Evolutionary conservation across 2,888 invertebrate genomes (phyloP).

Genomic region (Phortica okadai): DNA sequence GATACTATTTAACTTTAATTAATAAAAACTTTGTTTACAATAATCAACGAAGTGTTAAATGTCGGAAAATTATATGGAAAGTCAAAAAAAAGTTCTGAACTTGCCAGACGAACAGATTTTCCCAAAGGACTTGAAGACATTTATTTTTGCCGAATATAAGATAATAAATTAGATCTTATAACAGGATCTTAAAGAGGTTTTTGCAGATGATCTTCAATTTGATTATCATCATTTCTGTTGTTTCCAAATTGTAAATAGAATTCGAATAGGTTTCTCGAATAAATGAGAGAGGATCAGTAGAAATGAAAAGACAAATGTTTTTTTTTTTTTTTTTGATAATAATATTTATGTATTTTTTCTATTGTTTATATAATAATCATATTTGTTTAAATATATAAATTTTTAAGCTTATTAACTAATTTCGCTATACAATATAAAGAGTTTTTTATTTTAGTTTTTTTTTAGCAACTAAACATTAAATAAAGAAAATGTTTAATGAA

Average conservation of each 20-base stretch:
- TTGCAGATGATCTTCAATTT: no score
- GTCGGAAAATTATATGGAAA: no score
- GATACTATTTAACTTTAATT: no score
- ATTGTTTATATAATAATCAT: conserved; percentile 40
- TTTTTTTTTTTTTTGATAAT: background rate
- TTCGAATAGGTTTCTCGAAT: no score
- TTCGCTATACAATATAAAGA: conserved; percentile 36
- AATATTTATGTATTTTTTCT: conserved; percentile 41
- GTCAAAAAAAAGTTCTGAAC: background rate
- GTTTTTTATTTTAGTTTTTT: conserved; percentile 28
- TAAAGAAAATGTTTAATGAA: conserved; percentile 34
- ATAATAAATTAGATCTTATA: no score
- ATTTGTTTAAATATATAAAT: conserved; percentile 41
- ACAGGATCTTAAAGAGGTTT: no score
- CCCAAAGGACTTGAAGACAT: no score
- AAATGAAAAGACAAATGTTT: background rate
- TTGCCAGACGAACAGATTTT: background rate
- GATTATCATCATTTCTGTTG: no score
- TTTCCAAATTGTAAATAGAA: no score
- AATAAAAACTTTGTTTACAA: no score
- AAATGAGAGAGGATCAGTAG: conserved; percentile 36
- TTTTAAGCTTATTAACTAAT: conserved; percentile 42
- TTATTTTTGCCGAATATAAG: no score
- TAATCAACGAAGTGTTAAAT: no score
- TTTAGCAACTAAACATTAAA: conserved; percentile 34